Conservation (phyloP, 2,113 vertebrate genomes). For the Rissa tridactyla region DNA sequence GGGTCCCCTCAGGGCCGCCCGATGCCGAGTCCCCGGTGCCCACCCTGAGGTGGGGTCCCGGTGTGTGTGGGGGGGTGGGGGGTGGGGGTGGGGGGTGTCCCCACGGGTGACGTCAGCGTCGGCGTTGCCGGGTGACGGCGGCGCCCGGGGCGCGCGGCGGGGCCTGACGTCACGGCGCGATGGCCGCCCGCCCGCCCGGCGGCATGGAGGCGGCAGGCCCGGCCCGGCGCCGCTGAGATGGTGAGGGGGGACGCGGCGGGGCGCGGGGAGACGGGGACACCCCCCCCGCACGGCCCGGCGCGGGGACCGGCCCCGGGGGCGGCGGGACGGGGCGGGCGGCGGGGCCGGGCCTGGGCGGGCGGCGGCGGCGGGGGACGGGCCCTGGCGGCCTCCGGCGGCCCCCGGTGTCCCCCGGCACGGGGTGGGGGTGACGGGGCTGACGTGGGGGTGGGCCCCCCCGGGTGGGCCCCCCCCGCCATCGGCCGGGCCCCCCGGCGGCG, state of each 20-base stretch:
- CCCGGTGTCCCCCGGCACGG: not conserved
- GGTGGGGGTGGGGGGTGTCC: not conserved
- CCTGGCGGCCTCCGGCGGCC: too few species aligned
- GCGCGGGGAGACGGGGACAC: not conserved
- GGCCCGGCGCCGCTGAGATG: constrained; percentile 86
- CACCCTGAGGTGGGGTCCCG: not conserved
- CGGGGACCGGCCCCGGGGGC: not conserved
- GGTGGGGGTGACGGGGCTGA: not conserved
- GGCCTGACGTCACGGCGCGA: constrained; percentile 57
- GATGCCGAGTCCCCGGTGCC: too few species aligned
- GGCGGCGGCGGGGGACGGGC: not conserved
- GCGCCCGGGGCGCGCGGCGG: constrained; percentile 28
- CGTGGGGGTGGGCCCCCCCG: not conserved
- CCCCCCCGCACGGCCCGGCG: not conserved
- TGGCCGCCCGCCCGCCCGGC: constrained; percentile 61
- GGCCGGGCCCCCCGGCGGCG: not conserved
- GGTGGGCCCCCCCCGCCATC: not conserved
- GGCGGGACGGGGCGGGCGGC: not conserved
- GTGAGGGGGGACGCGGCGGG: constrained; percentile 69
- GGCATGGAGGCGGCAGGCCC: constrained; percentile 80
- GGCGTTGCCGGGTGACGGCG: constrained; percentile 53
- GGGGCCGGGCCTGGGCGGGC: not conserved
- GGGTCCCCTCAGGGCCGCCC: rapidly evolving
- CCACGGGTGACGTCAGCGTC: constrained; percentile 15
- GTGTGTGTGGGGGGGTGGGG: not conserved